Percentiles rank a stretch among this genome's conserved stretches.
These are phyloP conservation scores for Ellobius talpinus DNA, from an alignment of 2,113 vertebrate genomes.

Conservation along the genomic window DNA sequence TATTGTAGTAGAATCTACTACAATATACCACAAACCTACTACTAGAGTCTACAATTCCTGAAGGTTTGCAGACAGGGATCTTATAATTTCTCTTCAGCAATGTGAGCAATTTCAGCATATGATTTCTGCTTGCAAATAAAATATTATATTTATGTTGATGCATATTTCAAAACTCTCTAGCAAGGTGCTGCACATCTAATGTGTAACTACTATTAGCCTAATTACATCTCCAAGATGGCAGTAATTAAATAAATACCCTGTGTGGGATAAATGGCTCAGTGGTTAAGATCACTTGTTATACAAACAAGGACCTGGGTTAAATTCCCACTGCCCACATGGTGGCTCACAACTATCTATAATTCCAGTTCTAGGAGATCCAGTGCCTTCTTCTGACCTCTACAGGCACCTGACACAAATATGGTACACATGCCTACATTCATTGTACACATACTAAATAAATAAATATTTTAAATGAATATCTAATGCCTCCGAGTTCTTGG, in stretches of 20 bases:
- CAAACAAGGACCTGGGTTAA: not conserved
- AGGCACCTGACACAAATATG: not conserved
- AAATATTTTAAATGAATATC: not conserved
- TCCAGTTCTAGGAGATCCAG: not conserved
- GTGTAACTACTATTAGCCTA: not conserved
- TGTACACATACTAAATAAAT: not conserved
- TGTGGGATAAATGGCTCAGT: not conserved
- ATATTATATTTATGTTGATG: not conserved
- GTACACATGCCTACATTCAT: not conserved
- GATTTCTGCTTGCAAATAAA: not conserved
- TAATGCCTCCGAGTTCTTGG: not conserved
- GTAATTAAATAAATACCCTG: not conserved
- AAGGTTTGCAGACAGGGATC: not conserved
- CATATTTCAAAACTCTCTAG: not conserved
- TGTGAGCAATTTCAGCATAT: not conserved
- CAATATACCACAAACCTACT: not conserved
- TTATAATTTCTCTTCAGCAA: not conserved
- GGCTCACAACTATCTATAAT: not conserved
- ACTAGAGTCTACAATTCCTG: not conserved
- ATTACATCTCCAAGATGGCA: not conserved
- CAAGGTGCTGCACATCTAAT: not conserved
- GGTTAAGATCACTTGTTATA: not conserved
- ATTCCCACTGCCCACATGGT: not conserved
- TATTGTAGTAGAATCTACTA: not conserved
- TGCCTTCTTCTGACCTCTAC: not conserved